These are phyloP conservation scores for Vollenhovia emeryi DNA, from an alignment of 1,140 invertebrate genomes.

Conservation along the genomic window DNA sequence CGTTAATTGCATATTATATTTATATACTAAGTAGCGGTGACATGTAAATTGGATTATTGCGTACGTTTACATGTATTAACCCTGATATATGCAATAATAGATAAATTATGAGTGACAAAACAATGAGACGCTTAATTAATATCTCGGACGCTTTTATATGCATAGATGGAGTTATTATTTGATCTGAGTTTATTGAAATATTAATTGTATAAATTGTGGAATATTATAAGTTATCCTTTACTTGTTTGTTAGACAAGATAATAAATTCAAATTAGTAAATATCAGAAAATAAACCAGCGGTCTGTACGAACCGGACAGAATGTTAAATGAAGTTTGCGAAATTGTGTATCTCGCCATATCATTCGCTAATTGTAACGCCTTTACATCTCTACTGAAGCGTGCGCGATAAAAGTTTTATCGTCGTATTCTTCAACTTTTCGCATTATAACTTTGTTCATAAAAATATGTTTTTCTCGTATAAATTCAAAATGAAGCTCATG, in stretches of 20 bases:
- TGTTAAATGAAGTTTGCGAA: not conserved
- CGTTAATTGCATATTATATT: slow-evolving; percentile 38
- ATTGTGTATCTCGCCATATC: not conserved
- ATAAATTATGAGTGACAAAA: slow-evolving; percentile 54
- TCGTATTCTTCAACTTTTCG: not conserved
- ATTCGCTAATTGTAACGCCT: not conserved
- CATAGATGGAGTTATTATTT: slow-evolving; percentile 2
- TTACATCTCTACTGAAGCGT: not conserved
- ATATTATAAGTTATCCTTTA: slow-evolving; percentile 22
- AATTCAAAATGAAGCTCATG: not conserved
- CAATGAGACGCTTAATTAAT: slow-evolving; percentile 49
- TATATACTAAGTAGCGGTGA: slow-evolving; percentile 32
- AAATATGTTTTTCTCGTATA: not conserved
- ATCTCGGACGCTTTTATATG: slow-evolving; percentile 10
- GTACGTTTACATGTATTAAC: slow-evolving; percentile 40
- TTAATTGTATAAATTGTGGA: slow-evolving; percentile 29
- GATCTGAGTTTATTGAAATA: slow-evolving; percentile 41
- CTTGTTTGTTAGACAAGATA: not conserved
- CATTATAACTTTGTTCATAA: not conserved
- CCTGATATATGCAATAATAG: slow-evolving; percentile 21
- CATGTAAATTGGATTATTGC: slow-evolving; percentile 52
- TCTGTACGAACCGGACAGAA: not conserved
- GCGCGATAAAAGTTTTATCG: slow-evolving; percentile 30
- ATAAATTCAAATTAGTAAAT: slow-evolving; percentile 15
- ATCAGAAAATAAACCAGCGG: not conserved